Evolutionary conservation across 2,888 invertebrate genomes (phyloP), one percentile per base, ranked within the genome.

Genomic region (Drosophila affinis): DNA sequence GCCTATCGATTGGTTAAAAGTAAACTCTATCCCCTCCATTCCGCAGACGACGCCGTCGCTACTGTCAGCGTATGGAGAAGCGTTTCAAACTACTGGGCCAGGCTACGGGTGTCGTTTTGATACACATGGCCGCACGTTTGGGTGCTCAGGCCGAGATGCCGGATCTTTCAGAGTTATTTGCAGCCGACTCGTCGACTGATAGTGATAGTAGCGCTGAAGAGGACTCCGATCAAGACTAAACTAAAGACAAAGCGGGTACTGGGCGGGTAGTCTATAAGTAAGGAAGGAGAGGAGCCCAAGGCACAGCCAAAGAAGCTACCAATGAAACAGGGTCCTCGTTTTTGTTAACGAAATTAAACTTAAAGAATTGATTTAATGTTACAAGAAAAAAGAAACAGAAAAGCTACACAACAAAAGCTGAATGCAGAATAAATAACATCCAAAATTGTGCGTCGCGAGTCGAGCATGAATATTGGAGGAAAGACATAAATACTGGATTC

Each of bases 41-140:
- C 7, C 46, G 1, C 51, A 85, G 86, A 10, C 91, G 91, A 65
- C 91, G 90, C 18, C 84, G 91, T 14, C 88, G 79, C 54, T 90
- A 78, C 39, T 87, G 91, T 63, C 85, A 87, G 44, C 82, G 91
- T 29, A 79, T 91, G 68, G 92, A 91, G 67, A 77, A 76, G 49
- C 90, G 90, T 12, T 73, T 91, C 3, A 89, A 87, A 62, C 81
- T 82, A 3, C 17, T 91, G 0, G 79, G 90, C 18, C 77, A 79
- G 3, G 87, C 90, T 6, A 86, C 90, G 18, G 89, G 88, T 0
- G 83, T 87, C 45, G 45, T 91, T 9, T 58, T 92, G n/a, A 79
- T 87, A 59, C 65, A 78, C 7, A 71, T 90, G 55, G 87, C 81
- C 58, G 90, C 91, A 0, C 76, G 75, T 39, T 63, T 90, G 24